Base-by-base conservation (phyloP, 2,797 vertebrate genomes). In the Emydoidea blandingii region DNA sequence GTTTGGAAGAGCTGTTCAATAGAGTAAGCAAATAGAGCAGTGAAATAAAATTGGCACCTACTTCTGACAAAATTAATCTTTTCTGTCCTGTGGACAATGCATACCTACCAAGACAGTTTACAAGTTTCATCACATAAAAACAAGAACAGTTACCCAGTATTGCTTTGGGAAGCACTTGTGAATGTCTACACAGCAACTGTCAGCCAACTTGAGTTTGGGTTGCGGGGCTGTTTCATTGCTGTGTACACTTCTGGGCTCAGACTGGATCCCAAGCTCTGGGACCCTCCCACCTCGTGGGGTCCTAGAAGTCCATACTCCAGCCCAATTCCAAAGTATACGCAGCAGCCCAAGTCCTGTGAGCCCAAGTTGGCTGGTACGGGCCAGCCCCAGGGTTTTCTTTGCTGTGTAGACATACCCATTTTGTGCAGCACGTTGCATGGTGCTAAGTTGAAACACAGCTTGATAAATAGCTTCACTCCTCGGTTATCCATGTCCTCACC, bases 381-480 rank as follows among this genome's bases (percentile, higher is more conserved):
- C 34, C 34, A 65, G 34, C 15, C 65, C 23, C 3, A 11, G 21
- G 37, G 5, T 72, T 72, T 72, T 72, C 37, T 23, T 72, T 41
- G n/a, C 68, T 41, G n/a, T 41, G n/a, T 5, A 41, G 37, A 41
- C 19, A 37, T 41, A 23, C 37, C 65, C n/a, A 21, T 41, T 41
- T 34, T n/a, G 34, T 68, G n/a, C 65, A 68, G 18, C n/a, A 37
- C 65, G 21, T 68, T 37, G 9, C 21, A 31, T 49, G 47, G 62
- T 92, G 8, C 21, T 87, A 83, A 86, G 87, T 88, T 95, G 85
- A 92, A 81, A 85, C 79, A 12, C 47, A 72, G 8, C 78, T 91
- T 93, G 41, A 78, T 49, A 78, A 78, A 49, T 78, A 78, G 27
- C 31, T 92, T 86, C 90, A 15, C 53, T 92, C 49, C 87, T 93